Evolutionary conservation across 2,113 vertebrate genomes (phyloP).

Genomic region (Cathartes aura): DNA sequence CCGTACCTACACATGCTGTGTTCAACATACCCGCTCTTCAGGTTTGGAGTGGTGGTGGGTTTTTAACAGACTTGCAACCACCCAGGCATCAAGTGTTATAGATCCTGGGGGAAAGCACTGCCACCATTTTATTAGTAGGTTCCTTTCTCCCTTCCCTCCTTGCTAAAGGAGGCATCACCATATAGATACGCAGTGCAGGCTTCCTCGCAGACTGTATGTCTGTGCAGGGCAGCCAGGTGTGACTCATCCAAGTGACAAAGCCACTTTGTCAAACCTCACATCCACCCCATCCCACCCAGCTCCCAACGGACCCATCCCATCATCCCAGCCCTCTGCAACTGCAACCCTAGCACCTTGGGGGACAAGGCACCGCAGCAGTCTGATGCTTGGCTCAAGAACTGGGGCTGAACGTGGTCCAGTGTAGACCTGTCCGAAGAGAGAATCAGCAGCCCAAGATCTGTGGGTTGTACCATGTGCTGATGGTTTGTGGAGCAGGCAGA

Average conservation of each 20-base stretch:
- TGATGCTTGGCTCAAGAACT: neutral
- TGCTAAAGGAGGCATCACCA: neutral
- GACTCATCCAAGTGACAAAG: neutral
- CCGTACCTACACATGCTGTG: rapidly evolving
- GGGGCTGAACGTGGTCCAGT: neutral
- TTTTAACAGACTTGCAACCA: neutral
- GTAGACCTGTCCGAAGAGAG: neutral
- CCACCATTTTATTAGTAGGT: neutral
- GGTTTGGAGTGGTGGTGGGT: neutral
- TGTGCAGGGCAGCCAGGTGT: neutral
- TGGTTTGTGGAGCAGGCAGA: neutral
- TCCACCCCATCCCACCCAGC: neutral
- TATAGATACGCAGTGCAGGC: rapidly evolving
- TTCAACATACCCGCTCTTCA: neutral
- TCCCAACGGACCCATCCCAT: neutral
- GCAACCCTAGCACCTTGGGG: neutral
- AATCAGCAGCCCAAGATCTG: neutral
- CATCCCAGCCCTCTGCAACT: neutral
- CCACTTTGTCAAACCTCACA: neutral
- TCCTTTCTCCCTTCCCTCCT: neutral
- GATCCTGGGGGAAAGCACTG: neutral
- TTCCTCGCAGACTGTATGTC: neutral
- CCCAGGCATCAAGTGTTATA: neutral
- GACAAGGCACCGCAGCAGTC: neutral
- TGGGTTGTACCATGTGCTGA: rapidly evolving